These are phyloP conservation scores for Acrocyrtus sp. DNA, from an alignment of 2,888 invertebrate genomes.

Conservation along the genomic window DNA sequence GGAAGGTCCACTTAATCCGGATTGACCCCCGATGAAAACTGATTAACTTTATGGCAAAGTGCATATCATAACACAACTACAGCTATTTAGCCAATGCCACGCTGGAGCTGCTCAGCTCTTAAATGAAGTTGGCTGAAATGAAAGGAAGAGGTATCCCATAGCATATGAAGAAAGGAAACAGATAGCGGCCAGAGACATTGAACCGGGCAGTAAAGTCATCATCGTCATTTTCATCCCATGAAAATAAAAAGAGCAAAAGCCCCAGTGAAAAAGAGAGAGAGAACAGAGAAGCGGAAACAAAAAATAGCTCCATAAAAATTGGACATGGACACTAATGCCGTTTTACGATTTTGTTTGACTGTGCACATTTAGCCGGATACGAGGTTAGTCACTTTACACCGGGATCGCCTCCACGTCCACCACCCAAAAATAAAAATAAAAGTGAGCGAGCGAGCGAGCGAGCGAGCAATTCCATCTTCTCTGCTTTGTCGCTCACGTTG, in stretches of 20 bases:
- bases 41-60: constrained; percentile 40
- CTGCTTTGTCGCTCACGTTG: too few species aligned
- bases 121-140: background rate
- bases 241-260: constrained; percentile 2
- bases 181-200: background rate
- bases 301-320: constrained; percentile 29
- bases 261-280: constrained; percentile 24
- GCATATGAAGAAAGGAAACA: background rate
- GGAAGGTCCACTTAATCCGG: constrained; percentile 44
- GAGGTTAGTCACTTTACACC: too few species aligned
- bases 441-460: too few species aligned
- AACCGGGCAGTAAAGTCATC: background rate
- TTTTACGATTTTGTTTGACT: constrained; percentile 36
- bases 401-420: too few species aligned
- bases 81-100: background rate
- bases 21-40: constrained; percentile 44
- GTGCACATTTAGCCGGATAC: too few species aligned
- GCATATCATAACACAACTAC: background rate
- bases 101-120: background rate
- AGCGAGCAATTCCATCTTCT: too few species aligned
- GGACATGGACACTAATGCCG: constrained; percentile 45
- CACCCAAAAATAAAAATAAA: too few species aligned
- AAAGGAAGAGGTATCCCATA: background rate
- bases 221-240: constrained; percentile 8
- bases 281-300: constrained; percentile 11